Evolutionary conservation across 2,888 invertebrate genomes (phyloP), one percentile per base, ranked within the genome.

Genomic region (Conomelus anceps): DNA sequence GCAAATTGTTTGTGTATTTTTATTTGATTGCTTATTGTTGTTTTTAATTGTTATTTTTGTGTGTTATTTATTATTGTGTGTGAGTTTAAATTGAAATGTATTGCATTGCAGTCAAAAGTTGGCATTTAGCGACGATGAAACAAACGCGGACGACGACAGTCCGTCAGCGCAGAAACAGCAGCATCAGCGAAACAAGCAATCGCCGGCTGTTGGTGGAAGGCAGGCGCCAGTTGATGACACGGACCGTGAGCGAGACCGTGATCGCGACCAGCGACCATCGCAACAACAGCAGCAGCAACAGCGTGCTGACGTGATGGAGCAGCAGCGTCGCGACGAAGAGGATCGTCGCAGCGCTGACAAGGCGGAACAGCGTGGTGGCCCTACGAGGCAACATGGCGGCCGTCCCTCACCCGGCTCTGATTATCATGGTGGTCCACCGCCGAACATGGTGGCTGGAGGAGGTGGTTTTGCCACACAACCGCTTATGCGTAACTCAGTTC

Each of bases 71-170:
- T 88, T 88, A 34, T 89, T 89, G 1, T 86, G 23, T 87, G 84
- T 26, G 29, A 85, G 88, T 88, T 22, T 23, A 26, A 86, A 17
- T 87, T 87, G 22, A 85, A 89, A 89, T 90, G 20, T 26, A 26
- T 22, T 90, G 41, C 91, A n/a, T 91, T 92, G 84, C 94, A 96
- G 96, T 94, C 97, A 98, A 94, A 98, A 98, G 93, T 94, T 99
- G 93, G 96, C 97, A 91, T 99, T 98, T 94, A 98, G 98, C 92
- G 98, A 99, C 94, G 98, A 98, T 92, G 98, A 98, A 93, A 93
- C 93, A 92, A 92, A 91, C 87, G 90, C 89, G 90, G 92, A 92
- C 91, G 92, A 92, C 91, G 92, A 92, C 20, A 92, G 92, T 29
- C 22, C 22, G n/a, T 86, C 88, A 22, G 41, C 23, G 1, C 22